A percentile compares a stretch with the other conserved stretches of the same genome.
phyloP scores from a whole-genome alignment of 2,113 vertebrate species.

The Xerus inauris region DNA sequence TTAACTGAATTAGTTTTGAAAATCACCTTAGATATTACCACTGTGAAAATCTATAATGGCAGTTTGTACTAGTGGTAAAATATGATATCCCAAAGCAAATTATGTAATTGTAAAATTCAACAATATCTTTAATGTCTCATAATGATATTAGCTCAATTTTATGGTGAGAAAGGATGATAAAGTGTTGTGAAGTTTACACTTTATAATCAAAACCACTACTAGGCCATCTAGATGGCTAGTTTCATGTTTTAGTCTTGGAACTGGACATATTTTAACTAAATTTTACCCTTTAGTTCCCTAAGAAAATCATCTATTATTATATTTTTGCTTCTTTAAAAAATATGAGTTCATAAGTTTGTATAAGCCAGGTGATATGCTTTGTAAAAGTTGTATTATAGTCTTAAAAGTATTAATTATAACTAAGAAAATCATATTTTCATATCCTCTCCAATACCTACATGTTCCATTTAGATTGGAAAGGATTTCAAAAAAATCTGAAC shows the following conservation, averaged over 20 bases:
- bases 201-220: slow-evolving; percentile 45
- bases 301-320: slow-evolving; percentile 4
- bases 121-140: background rate
- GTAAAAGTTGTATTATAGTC: slow-evolving; percentile 28
- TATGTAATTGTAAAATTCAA: background rate
- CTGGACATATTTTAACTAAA: slow-evolving; percentile 61
- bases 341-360: slow-evolving; percentile 54
- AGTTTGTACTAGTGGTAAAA: background rate
- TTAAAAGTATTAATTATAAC: slow-evolving; percentile 57
- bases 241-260: slow-evolving; percentile 74
- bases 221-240: slow-evolving; percentile 79
- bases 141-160: background rate
- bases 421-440: background rate
- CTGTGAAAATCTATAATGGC: background rate
- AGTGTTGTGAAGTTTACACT: slow-evolving; percentile 10
- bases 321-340: slow-evolving; percentile 64
- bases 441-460: background rate
- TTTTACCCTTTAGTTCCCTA: slow-evolving; percentile 65
- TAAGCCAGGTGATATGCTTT: slow-evolving; percentile 23
- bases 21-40: background rate
- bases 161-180: background rate
- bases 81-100: background rate
- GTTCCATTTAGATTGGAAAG: background rate
- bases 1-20: background rate
- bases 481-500: background rate